These are phyloP conservation scores for Cheilosia pagana DNA, from an alignment of 2,888 invertebrate genomes.

Conservation along the genomic window DNA sequence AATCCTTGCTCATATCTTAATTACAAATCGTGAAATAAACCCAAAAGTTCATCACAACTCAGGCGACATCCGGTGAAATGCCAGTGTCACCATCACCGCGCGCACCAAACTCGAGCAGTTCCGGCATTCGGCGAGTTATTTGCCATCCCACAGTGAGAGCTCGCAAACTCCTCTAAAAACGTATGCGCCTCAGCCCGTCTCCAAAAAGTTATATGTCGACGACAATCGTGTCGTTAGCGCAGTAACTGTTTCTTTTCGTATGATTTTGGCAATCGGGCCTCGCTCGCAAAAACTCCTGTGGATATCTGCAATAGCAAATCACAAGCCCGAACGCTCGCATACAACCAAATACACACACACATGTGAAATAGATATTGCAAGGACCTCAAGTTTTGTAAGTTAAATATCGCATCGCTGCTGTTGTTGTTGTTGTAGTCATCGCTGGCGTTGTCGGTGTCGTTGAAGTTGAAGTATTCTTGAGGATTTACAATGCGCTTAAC, in stretches of 20 bases:
- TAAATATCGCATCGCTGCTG: constrained; percentile 66
- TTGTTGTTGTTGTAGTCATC: constrained; percentile 27
- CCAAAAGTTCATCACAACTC: constrained; percentile 65
- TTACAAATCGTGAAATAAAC: constrained; percentile 64
- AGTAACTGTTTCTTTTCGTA: constrained; percentile 69
- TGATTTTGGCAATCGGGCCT: constrained; percentile 70
- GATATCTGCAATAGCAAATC: constrained; percentile 75
- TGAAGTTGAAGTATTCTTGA: constrained; percentile 75
- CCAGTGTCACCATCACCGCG: constrained; percentile 47
- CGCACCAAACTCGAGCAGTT: constrained; percentile 47
- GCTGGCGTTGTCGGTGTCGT: constrained; percentile 50
- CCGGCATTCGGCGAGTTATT: constrained; percentile 49
- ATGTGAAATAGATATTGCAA: constrained; percentile 44
- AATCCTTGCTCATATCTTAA: constrained; percentile 62
- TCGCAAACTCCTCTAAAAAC: neutral
- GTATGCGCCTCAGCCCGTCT: neutral
- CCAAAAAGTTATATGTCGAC: constrained; percentile 35
- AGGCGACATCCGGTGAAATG: constrained; percentile 67
- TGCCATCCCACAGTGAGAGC: neutral
- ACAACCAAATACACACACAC: constrained; percentile 20
- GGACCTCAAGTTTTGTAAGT: constrained; percentile 62
- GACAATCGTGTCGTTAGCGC: constrained; percentile 56
- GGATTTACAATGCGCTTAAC: constrained; percentile 74
- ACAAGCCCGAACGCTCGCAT: constrained; percentile 51
- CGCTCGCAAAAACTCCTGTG: constrained; percentile 71